phyloP scores from a whole-genome alignment of 1,140 invertebrate genomes.

The Cydia pomonella region DNA sequence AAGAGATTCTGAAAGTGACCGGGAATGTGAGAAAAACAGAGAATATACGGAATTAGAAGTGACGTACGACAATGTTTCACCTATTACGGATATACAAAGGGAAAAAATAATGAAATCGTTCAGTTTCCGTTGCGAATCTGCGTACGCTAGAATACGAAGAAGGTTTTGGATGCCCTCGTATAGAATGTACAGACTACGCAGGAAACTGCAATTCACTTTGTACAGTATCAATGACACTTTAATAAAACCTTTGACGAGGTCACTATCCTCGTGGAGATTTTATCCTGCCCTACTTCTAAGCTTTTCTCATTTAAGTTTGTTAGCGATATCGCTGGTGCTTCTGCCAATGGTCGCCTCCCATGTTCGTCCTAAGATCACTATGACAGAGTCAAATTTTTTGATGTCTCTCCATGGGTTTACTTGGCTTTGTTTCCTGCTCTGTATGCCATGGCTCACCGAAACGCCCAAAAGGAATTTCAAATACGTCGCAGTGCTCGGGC shows the following conservation, averaged over 20 bases:
- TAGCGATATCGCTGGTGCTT: slow-evolving; percentile 58
- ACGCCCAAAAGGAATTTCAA: slow-evolving; percentile 76
- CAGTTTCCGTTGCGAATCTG: slow-evolving; percentile 68
- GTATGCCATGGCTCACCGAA: slow-evolving; percentile 71
- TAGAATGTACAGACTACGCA: slow-evolving; percentile 65
- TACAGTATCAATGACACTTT: slow-evolving; percentile 76
- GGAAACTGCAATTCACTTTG: slow-evolving; percentile 61
- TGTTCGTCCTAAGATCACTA: slow-evolving; percentile 60
- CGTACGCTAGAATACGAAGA: slow-evolving; percentile 62
- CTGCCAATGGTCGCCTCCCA: slow-evolving; percentile 66
- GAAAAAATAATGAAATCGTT: slow-evolving; percentile 73
- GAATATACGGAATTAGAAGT: slow-evolving; percentile 69
- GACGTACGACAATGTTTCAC: slow-evolving; percentile 66
- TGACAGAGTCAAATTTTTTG: slow-evolving; percentile 67
- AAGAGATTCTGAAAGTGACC: slow-evolving; percentile 61
- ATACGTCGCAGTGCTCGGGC: slow-evolving; percentile 65
- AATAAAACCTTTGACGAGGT: slow-evolving; percentile 70
- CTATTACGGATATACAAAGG: slow-evolving; percentile 67
- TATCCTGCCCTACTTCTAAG: slow-evolving; percentile 72
- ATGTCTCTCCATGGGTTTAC: slow-evolving; percentile 71
- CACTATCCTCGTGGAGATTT: slow-evolving; percentile 73
- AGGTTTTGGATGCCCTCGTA: slow-evolving; percentile 70
- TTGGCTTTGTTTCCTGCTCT: slow-evolving; percentile 72
- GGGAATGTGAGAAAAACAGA: slow-evolving; percentile 46
- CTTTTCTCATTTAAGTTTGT: slow-evolving; percentile 64